phyloP scores from a whole-genome alignment of 1,140 invertebrate genomes.

The Drosophila prosaltans region DNA sequence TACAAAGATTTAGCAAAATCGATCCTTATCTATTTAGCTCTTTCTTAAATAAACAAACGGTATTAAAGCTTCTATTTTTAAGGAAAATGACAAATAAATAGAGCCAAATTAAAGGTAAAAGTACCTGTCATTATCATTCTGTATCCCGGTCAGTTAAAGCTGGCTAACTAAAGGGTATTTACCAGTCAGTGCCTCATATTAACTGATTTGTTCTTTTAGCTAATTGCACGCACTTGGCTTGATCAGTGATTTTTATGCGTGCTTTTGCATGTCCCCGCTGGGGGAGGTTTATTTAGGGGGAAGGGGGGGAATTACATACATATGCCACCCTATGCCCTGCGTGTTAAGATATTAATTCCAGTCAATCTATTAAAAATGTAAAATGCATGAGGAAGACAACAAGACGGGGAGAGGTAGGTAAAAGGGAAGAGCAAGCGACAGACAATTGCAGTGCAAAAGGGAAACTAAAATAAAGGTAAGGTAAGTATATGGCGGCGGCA shows the following conservation, averaged over 20 bases:
- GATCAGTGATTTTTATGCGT: slow-evolving; percentile 56
- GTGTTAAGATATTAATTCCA: slow-evolving; percentile 71
- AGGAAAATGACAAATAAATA: too few relatives aligned
- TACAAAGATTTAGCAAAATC: too few relatives aligned
- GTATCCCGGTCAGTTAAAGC: neutral
- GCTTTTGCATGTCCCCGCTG: slow-evolving; percentile 8
- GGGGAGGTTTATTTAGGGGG: neutral
- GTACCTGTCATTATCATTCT: too few relatives aligned
- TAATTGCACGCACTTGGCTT: slow-evolving; percentile 70
- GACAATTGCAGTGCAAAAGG: slow-evolving; percentile 68
- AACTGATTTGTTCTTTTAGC: slow-evolving; percentile 48
- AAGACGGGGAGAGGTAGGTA: neutral
- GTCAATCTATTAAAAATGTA: slow-evolving; percentile 82
- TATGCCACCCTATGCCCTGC: slow-evolving; percentile 32
- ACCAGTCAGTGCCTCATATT: neutral
- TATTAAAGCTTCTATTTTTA: too few relatives aligned
- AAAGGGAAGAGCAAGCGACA: slow-evolving; percentile 9
- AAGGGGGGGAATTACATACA: neutral
- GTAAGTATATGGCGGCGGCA: slow-evolving; percentile 28
- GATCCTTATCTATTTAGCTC: too few relatives aligned
- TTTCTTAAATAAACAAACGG: too few relatives aligned
- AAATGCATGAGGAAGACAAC: slow-evolving; percentile 69
- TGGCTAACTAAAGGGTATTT: neutral
- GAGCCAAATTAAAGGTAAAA: too few relatives aligned
- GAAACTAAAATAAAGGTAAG: slow-evolving; percentile 23